phyloP scores from a whole-genome alignment of 1,140 invertebrate species.

The Drosophila dunni region DNA sequence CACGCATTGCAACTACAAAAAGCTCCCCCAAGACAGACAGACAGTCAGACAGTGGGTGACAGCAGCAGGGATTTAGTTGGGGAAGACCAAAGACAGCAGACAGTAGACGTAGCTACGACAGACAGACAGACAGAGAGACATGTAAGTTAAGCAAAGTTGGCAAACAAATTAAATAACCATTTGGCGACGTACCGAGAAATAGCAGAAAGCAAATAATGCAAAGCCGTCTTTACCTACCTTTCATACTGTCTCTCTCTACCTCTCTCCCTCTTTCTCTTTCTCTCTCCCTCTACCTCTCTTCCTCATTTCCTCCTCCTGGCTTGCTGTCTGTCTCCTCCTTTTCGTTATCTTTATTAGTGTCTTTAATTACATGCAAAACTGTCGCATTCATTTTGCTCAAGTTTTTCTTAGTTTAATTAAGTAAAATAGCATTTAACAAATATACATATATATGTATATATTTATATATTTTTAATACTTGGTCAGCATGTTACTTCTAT shows the following conservation, averaged over 20 bases:
- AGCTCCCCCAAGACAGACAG: neutral
- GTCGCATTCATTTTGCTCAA: too few relatives aligned
- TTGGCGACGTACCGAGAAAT: constrained; percentile 19
- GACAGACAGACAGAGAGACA: neutral
- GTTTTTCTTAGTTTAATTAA: too few relatives aligned
- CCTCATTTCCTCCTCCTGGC: too few relatives aligned
- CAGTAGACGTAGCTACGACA: neutral
- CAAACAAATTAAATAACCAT: constrained; percentile 45
- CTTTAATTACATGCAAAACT: too few relatives aligned
- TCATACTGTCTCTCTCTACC: neutral
- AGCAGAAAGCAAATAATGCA: constrained; percentile 10
- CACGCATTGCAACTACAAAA: constrained; percentile 47
- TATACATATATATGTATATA: too few relatives aligned
- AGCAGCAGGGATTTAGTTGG: too few relatives aligned
- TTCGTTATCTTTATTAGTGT: neutral
- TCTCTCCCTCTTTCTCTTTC: neutral
- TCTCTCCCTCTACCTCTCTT: too few relatives aligned
- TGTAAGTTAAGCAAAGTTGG: constrained; percentile 34
- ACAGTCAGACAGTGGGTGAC: neutral
- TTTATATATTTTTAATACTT: too few relatives aligned
- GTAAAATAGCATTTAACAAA: too few relatives aligned
- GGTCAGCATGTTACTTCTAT: too few relatives aligned
- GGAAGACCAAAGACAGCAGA: neutral
- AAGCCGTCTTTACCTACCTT: neutral
- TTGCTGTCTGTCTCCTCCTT: neutral